Evolutionary conservation across 2,113 vertebrate species (phyloP).

Genomic region (Delphinus delphis): DNA sequence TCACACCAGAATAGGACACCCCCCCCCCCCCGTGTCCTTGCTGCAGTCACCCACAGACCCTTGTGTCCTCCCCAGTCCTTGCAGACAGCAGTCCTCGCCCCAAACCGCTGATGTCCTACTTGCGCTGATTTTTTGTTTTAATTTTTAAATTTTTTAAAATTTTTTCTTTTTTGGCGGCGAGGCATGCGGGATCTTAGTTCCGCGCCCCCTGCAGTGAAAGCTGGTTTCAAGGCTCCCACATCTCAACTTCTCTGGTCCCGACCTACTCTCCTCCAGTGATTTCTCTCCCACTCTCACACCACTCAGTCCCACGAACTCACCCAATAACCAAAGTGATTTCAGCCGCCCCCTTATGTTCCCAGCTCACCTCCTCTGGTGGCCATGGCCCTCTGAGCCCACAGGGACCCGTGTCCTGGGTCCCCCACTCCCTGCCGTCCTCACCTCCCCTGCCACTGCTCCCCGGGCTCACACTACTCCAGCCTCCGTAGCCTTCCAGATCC

Average conservation of each 20-base stretch:
- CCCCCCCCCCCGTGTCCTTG: neutral
- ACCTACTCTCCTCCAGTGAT: neutral
- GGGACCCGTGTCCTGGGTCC: too few species aligned
- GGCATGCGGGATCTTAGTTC: neutral
- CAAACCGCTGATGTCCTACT: neutral
- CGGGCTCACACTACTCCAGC: neutral
- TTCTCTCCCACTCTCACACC: neutral
- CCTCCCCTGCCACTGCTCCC: too few species aligned
- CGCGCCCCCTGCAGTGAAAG: neutral
- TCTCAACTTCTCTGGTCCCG: neutral
- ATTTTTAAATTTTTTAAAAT: too few species aligned
- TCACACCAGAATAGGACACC: neutral
- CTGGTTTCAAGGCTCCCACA: neutral
- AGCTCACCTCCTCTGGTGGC: neutral
- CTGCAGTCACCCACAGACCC: neutral
- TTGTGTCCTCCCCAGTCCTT: neutral
- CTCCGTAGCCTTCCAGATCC: too few species aligned
- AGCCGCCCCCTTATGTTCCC: neutral
- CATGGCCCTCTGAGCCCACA: neutral
- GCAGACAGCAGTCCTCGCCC: neutral
- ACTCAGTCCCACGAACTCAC: neutral
- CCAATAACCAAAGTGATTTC: neutral
- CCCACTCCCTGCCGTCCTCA: neutral
- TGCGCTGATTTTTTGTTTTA: neutral
- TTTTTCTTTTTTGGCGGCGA: neutral